phyloP scores from a whole-genome alignment of 2,888 invertebrate genomes.

The Ichneumon xanthorius region DNA sequence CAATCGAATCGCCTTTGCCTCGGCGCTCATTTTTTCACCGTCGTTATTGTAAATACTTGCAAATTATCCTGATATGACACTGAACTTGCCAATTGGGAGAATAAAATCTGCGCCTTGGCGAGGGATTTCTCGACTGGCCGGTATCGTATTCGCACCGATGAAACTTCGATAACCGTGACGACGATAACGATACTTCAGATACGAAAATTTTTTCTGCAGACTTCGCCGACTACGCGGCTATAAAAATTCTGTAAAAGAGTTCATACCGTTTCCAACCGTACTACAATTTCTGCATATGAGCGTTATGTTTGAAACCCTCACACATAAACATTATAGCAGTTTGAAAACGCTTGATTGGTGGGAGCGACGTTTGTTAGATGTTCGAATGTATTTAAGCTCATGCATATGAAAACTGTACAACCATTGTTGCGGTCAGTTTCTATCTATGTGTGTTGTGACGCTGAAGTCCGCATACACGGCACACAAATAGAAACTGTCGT shows the following conservation, averaged over 20 bases:
- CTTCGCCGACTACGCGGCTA: neutral
- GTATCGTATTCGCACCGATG: neutral
- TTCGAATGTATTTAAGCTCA: neutral
- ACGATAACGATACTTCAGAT: neutral
- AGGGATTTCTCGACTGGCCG: neutral
- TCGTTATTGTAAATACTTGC: neutral
- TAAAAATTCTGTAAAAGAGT: neutral
- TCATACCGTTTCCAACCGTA: neutral
- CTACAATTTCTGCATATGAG: neutral
- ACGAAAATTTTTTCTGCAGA: neutral
- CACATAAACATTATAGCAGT: neutral
- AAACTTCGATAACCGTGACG: neutral
- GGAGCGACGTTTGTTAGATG: neutral
- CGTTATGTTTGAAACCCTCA: neutral
- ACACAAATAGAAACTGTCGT: neutral
- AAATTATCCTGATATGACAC: neutral
- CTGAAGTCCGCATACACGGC: neutral
- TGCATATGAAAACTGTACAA: neutral
- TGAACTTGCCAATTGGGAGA: neutral
- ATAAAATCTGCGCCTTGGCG: neutral
- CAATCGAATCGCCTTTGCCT: conserved; percentile 7
- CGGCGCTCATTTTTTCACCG: neutral
- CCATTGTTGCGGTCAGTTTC: neutral
- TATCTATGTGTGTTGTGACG: no score
- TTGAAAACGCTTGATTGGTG: neutral